phyloP scores from a whole-genome alignment of 92 coral and sea anemone genomes.

The Epizoanthus ramosus region DNA sequence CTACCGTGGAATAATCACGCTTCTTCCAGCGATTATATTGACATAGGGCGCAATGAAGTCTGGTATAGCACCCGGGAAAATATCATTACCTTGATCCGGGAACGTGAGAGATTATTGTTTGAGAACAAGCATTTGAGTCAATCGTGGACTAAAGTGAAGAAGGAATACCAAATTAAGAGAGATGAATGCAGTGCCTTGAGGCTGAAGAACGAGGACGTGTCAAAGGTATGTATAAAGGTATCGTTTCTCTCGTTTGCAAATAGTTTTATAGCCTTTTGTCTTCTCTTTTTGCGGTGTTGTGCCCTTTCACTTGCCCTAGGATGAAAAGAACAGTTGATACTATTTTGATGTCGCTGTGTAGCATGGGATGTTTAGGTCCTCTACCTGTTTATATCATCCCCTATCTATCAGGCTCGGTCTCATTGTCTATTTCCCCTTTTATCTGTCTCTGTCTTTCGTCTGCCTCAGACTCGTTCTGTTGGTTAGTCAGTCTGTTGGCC shows the following conservation, averaged over 20 bases:
- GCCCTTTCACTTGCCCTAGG: too few species aligned
- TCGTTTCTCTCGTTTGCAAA: not conserved
- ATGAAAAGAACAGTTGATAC: too few species aligned
- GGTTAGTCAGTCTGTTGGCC: too few species aligned
- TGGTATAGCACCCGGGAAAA: slow-evolving; percentile 47
- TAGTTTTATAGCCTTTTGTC: not conserved
- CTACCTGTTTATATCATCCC: too few species aligned
- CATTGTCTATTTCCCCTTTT: too few species aligned
- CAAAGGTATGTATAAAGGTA: slow-evolving; percentile 14
- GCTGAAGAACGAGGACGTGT: not conserved
- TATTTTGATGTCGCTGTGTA: too few species aligned
- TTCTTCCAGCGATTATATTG: slow-evolving; percentile 41
- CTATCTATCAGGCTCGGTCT: too few species aligned
- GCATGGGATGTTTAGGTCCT: too few species aligned
- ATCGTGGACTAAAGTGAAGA: slow-evolving; percentile 35
- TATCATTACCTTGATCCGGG: slow-evolving; percentile 52
- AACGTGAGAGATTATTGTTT: slow-evolving; percentile 39
- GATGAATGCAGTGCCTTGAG: slow-evolving; percentile 16
- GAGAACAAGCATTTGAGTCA: slow-evolving; percentile 47
- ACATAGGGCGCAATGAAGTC: not conserved
- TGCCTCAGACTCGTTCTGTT: too few species aligned
- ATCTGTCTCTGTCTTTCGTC: too few species aligned
- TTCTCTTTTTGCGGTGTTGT: not conserved
- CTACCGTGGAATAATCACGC: slow-evolving; percentile 32
- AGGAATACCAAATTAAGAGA: slow-evolving; percentile 6